Conservation (phyloP, 2,797 vertebrate species). For the Lagodon rhomboides region DNA sequence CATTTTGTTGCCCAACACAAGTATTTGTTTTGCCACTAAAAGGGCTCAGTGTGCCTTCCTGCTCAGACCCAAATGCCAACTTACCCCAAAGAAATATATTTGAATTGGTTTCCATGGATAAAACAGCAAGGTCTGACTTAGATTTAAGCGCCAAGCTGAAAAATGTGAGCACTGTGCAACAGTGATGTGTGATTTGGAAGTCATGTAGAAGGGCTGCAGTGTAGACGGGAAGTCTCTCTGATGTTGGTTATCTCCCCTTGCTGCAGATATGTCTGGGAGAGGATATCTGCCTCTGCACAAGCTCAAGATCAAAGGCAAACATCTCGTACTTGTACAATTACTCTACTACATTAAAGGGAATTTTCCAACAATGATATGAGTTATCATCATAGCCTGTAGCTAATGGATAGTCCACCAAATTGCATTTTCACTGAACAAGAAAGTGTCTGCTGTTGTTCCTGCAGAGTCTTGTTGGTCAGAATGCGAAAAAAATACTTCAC, state of each 20-base stretch:
- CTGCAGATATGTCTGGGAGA: slow-evolving; percentile 35
- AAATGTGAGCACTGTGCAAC: slow-evolving; percentile 21
- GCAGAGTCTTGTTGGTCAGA: background rate
- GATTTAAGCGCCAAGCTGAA: slow-evolving; percentile 17
- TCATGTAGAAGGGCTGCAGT: slow-evolving; percentile 3
- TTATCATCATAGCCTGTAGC: slow-evolving; percentile 1
- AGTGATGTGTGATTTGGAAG: slow-evolving; percentile 14
- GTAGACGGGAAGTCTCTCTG: slow-evolving; percentile 47
- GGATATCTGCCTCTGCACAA: slow-evolving; percentile 32
- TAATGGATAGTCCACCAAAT: background rate
- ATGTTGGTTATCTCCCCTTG: slow-evolving; percentile 38
- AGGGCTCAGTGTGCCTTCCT: slow-evolving; percentile 56
- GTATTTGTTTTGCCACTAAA: slow-evolving; percentile 56
- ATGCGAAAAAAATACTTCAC: background rate
- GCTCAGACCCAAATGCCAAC: slow-evolving; percentile 46
- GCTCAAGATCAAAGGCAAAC: slow-evolving; percentile 47
- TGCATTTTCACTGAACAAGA: background rate
- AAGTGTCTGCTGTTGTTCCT: slow-evolving; percentile 4
- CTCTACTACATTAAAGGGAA: slow-evolving; percentile 5
- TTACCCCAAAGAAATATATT: slow-evolving; percentile 35
- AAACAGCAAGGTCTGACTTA: slow-evolving; percentile 26
- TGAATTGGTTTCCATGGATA: slow-evolving; percentile 43
- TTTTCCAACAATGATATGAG: background rate
- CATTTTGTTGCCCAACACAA: slow-evolving; percentile 34
- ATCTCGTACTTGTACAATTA: background rate